Percentiles rank a stretch among this genome's conserved stretches.
These are phyloP conservation scores for Lithobates pipiens DNA, from an alignment of 2,797 vertebrate species.

Conservation along the genomic window DNA sequence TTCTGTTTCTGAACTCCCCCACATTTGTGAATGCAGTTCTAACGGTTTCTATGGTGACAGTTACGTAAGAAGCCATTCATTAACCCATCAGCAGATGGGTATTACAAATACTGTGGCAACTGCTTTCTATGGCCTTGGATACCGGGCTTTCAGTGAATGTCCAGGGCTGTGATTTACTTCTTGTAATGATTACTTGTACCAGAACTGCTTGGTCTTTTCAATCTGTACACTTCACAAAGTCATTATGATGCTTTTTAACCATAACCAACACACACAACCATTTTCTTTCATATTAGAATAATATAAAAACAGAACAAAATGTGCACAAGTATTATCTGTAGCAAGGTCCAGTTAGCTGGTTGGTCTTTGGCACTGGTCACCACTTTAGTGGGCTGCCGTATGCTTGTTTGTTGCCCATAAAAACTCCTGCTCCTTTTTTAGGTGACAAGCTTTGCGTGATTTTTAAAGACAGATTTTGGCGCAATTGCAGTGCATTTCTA, in stretches of 20 bases:
- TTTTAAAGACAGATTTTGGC: too few species aligned
- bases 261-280: neutral
- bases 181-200: neutral
- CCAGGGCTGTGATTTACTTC: slow-evolving; percentile 12
- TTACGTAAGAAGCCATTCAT: slow-evolving; percentile 53
- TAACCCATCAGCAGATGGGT: slow-evolving; percentile 55
- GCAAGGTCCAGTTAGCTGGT: too few species aligned
- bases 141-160: slow-evolving; percentile 34
- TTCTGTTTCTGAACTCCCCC: slow-evolving; percentile 15
- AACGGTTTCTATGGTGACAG: slow-evolving; percentile 32
- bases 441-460: too few species aligned
- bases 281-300: neutral
- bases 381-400: too few species aligned
- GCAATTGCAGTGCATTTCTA: too few species aligned
- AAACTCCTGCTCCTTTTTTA: too few species aligned
- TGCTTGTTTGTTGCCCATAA: too few species aligned
- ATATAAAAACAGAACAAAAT: too few species aligned
- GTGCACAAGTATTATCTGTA: too few species aligned
- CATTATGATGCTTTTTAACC: neutral
- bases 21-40: slow-evolving; percentile 35
- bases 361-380: too few species aligned
- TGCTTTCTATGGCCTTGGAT: slow-evolving; percentile 50
- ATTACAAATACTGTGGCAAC: slow-evolving; percentile 47
- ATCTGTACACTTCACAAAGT: neutral
- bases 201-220: slow-evolving; percentile 10